Evolutionary conservation across 1,140 invertebrate species (phyloP).

Genomic region (Eueides isabella): DNA sequence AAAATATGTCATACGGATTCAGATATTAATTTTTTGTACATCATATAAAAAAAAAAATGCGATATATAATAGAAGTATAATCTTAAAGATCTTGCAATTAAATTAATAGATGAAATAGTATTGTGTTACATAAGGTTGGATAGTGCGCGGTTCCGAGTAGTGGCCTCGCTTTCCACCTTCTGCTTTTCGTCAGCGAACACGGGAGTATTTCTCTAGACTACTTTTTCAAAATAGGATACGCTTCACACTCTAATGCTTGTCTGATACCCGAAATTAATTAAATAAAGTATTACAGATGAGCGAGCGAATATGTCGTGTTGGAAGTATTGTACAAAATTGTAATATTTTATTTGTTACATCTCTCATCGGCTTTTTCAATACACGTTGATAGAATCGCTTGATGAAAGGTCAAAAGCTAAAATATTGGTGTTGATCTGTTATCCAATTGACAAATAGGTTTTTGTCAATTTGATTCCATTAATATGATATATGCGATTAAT

Average conservation of each 20-base stretch:
- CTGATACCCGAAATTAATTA: background rate
- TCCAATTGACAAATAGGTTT: slow-evolving; percentile 40
- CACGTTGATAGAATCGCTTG: background rate
- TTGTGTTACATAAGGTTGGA: background rate
- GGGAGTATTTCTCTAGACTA: background rate
- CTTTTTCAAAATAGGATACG: background rate
- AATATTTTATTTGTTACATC: background rate
- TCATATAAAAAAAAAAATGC: too few species aligned
- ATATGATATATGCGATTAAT: slow-evolving; percentile 39
- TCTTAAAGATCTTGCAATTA: too few species aligned
- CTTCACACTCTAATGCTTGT: background rate
- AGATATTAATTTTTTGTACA: too few species aligned
- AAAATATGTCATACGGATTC: too few species aligned
- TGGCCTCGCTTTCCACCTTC: background rate
- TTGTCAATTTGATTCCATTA: slow-evolving; percentile 40
- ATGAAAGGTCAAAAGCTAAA: slow-evolving; percentile 7
- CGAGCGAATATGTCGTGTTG: background rate
- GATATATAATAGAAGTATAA: too few species aligned
- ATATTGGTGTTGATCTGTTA: slow-evolving; percentile 11
- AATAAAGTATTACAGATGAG: background rate
- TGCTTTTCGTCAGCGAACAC: background rate
- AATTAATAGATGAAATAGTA: background rate
- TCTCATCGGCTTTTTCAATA: background rate
- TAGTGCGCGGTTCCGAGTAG: background rate
- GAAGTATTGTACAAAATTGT: background rate